Evolutionary conservation across 53 echinoderm and acorn worm species (phyloP).

Genomic region (Antedon mediterranea): DNA sequence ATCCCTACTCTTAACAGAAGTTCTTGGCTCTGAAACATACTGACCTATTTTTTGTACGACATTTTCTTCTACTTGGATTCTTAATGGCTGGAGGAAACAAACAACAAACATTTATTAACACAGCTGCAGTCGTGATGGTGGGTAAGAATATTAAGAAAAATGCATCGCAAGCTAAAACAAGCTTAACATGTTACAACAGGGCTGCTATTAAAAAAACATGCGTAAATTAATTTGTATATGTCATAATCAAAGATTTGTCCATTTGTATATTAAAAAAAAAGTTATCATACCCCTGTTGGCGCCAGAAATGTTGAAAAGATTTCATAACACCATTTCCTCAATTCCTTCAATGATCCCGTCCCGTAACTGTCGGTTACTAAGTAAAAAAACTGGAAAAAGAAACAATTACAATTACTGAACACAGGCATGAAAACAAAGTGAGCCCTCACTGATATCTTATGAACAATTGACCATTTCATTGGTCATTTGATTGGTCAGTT

Average conservation of each 20-base stretch:
- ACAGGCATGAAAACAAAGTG: too few relatives aligned
- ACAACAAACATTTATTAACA: background rate
- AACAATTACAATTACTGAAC: background rate
- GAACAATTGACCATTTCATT: too few relatives aligned
- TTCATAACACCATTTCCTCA: slow-evolving; percentile 98
- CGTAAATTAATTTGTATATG: too few relatives aligned
- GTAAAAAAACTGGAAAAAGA: slow-evolving; percentile 65
- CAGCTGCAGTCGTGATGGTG: too few relatives aligned
- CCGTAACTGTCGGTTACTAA: slow-evolving; percentile 79
- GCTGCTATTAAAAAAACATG: too few relatives aligned
- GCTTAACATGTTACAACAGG: too few relatives aligned
- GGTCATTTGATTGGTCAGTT: too few relatives aligned
- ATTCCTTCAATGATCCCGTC: slow-evolving; percentile 57
- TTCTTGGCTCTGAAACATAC: too few relatives aligned
- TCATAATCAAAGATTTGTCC: too few relatives aligned
- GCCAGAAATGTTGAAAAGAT: slow-evolving; percentile 87
- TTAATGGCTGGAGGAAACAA: slow-evolving; percentile 35
- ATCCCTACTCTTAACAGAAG: too few relatives aligned
- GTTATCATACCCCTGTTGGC: slow-evolving; percentile 47
- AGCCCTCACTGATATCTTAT: too few relatives aligned
- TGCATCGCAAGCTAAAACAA: too few relatives aligned
- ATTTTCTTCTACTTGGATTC: slow-evolving; percentile 41
- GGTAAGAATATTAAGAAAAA: background rate
- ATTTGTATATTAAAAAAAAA: background rate
- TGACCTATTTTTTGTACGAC: slow-evolving; percentile 58